phyloP scores from a whole-genome alignment of 2,797 vertebrate species.

The Darevskia mixta region DNA sequence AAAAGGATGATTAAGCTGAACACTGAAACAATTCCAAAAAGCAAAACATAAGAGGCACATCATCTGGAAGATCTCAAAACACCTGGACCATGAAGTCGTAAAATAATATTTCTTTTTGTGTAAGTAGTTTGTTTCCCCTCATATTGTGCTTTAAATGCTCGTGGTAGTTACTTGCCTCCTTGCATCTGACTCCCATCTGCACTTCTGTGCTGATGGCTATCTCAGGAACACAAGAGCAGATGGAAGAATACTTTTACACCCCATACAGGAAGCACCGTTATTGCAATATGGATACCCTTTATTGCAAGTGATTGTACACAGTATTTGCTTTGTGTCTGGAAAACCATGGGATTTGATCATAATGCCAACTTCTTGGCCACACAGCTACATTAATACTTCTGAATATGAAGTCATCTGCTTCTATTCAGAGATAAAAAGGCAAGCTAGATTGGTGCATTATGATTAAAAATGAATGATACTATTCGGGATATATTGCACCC shows the following conservation, averaged over 20 bases:
- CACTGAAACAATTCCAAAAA: neutral
- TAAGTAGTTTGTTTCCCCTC: neutral
- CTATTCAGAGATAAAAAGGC: constrained; percentile 25
- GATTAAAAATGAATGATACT: constrained; percentile 39
- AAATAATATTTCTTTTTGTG: neutral
- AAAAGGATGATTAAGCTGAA: neutral
- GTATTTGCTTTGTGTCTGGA: constrained; percentile 46
- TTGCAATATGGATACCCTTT: constrained; percentile 45
- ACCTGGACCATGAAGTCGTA: neutral
- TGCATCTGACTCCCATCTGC: neutral
- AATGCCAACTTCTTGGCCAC: constrained; percentile 33
- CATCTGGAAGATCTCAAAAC: neutral
- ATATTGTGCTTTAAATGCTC: constrained; percentile 5
- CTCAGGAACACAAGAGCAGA: constrained; percentile 40
- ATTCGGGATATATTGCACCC: constrained; percentile 35
- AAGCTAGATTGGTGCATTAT: constrained; percentile 35
- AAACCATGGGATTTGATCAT: constrained; percentile 38
- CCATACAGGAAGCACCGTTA: constrained; percentile 25
- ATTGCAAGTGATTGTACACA: constrained; percentile 36
- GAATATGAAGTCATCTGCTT: constrained; percentile 48
- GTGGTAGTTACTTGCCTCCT: neutral
- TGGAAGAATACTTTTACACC: constrained; percentile 29
- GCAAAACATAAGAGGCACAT: neutral
- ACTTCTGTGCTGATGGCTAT: constrained; percentile 26
- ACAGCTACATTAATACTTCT: constrained; percentile 49